These are phyloP conservation scores for Ypsolopha sequella DNA, from an alignment of 2,888 invertebrate species.

Conservation along the genomic window DNA sequence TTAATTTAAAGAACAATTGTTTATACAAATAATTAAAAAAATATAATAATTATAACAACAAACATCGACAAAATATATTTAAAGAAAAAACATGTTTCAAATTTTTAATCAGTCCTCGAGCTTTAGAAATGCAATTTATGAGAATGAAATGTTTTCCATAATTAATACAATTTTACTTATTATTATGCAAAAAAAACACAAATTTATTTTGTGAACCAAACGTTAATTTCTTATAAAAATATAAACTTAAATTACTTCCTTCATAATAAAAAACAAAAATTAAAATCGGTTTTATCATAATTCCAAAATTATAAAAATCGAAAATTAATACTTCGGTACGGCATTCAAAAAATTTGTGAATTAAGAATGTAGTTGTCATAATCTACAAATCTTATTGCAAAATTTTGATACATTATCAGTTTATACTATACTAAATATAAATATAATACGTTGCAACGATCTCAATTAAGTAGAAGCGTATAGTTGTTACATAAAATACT, in stretches of 20 bases:
- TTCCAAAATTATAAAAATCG: slow-evolving; percentile 20
- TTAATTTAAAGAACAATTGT: slow-evolving; percentile 82
- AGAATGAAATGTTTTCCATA: slow-evolving; percentile 52
- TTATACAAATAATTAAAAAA: slow-evolving; percentile 78
- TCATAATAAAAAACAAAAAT: slow-evolving; percentile 19
- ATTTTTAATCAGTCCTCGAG: slow-evolving; percentile 63
- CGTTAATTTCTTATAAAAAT: slow-evolving; percentile 26
- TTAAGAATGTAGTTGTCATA: slow-evolving; percentile 52
- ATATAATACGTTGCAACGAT: slow-evolving; percentile 63
- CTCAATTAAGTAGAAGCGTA: slow-evolving; percentile 66
- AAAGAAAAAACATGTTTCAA: slow-evolving; percentile 68
- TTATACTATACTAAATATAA: slow-evolving; percentile 62
- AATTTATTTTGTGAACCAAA: slow-evolving; percentile 24
- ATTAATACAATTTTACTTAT: slow-evolving; percentile 43
- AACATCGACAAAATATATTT: slow-evolving; percentile 72
- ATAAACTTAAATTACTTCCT: slow-evolving; percentile 44
- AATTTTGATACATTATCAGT: slow-evolving; percentile 36
- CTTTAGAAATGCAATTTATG: slow-evolving; percentile 67
- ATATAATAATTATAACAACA: slow-evolving; percentile 73
- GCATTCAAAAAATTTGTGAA: slow-evolving; percentile 24
- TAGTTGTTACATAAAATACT: slow-evolving; percentile 39
- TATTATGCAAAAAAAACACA: slow-evolving; percentile 61
- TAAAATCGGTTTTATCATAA: slow-evolving; percentile 32
- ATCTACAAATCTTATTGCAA: slow-evolving; percentile 53
- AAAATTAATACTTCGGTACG: slow-evolving; percentile 19